Conservation (phyloP, 2,113 vertebrate species). For the Cercocebus atys region DNA sequence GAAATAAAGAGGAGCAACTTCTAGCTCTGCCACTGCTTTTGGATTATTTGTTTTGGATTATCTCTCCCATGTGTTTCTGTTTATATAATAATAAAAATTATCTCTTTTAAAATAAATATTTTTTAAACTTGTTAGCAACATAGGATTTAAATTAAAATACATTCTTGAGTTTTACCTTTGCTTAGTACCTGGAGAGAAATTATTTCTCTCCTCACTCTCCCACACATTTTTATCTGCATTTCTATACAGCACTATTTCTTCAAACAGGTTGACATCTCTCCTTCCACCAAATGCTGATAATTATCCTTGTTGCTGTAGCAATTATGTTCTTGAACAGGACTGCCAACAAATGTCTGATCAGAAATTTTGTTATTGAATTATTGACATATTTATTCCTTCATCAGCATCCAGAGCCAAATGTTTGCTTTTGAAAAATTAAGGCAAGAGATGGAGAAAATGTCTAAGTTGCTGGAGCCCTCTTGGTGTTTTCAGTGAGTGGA, state of each 20-base stretch:
- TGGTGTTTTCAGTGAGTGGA: neutral
- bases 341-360: neutral
- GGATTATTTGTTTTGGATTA: neutral
- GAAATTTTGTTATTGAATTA: neutral
- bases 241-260: neutral
- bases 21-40: neutral
- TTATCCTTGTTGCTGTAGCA: neutral
- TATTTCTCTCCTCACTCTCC: neutral
- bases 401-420: neutral
- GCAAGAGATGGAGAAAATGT: neutral
- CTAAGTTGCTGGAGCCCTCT: neutral
- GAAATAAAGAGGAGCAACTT: neutral
- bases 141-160: neutral
- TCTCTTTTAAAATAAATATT: neutral
- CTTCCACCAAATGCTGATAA: neutral
- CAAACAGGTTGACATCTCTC: neutral
- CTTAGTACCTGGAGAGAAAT: neutral
- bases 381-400: neutral
- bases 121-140: neutral
- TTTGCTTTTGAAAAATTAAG: constrained; percentile 38
- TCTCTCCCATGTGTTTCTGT: neutral
- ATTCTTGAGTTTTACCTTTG: constrained; percentile 6
- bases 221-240: constrained; percentile 7
- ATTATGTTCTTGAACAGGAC: constrained; percentile 13
- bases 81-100: neutral